phyloP scores from a whole-genome alignment of 2,113 vertebrate species.

The Hemiprocne comata region DNA sequence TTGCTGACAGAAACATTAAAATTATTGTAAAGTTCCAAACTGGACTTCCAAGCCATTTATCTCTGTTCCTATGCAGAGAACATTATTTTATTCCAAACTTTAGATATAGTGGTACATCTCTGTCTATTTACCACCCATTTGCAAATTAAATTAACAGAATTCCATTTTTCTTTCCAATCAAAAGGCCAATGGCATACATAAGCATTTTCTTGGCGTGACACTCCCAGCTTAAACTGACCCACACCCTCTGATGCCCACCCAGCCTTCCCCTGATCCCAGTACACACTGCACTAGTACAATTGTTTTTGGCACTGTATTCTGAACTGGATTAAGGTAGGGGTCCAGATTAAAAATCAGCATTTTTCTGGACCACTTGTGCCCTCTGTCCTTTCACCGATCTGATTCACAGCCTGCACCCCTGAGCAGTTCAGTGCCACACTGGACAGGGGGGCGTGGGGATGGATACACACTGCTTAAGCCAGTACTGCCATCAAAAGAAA shows the following conservation, averaged over 20 bases:
- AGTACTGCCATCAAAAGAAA: not conserved
- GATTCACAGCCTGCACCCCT: not conserved
- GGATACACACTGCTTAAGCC: not conserved
- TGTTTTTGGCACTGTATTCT: not conserved
- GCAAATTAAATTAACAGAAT: not conserved
- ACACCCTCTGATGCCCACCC: not conserved
- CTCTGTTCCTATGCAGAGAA: not conserved
- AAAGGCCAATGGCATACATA: not conserved
- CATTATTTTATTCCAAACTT: not conserved
- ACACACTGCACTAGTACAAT: not conserved
- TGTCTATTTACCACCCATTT: not conserved
- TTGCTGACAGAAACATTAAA: not conserved
- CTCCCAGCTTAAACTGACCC: not conserved
- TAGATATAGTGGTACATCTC: not conserved
- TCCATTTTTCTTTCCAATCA: not conserved
- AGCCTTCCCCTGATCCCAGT: not conserved
- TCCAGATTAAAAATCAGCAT: not conserved
- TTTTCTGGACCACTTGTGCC: not conserved
- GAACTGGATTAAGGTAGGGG: not conserved
- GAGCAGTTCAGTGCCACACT: accelerated
- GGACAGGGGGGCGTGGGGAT: not conserved
- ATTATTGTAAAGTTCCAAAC: not conserved
- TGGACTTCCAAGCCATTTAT: not conserved
- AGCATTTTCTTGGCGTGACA: not conserved
- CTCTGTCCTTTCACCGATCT: not conserved